Evolutionary conservation across 2,888 invertebrate species (phyloP).

Genomic region (Venusia cambrica): DNA sequence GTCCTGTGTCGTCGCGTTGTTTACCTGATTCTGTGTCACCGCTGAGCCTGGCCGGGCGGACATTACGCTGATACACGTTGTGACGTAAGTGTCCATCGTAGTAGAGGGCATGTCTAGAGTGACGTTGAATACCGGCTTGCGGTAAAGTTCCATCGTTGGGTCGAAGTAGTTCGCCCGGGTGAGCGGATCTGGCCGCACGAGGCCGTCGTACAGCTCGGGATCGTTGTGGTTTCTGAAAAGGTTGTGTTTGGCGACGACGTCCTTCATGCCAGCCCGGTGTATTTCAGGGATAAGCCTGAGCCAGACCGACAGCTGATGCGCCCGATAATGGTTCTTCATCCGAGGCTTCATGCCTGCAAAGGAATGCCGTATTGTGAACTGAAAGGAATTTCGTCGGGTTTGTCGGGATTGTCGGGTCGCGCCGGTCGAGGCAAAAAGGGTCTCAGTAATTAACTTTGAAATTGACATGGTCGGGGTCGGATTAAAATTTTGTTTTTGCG

Average conservation of each 20-base stretch:
- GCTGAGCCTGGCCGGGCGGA: conserved; percentile 83
- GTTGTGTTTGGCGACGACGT: conserved; percentile 93
- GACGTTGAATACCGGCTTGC: conserved; percentile 81
- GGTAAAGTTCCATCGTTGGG: conserved; percentile 82
- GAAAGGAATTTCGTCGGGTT: conserved; percentile 35
- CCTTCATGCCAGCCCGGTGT: conserved; percentile 93
- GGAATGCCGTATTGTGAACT: conserved; percentile 49
- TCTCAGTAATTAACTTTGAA: conserved; percentile 48
- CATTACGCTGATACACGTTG: conserved; percentile 86
- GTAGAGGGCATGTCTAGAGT: conserved; percentile 76
- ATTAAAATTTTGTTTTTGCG: conserved; percentile 39
- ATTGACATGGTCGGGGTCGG: conserved; percentile 42
- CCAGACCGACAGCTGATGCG: conserved; percentile 98
- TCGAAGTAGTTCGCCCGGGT: conserved; percentile 84
- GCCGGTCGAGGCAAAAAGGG: conserved; percentile 38
- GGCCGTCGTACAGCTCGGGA: conserved; percentile 93
- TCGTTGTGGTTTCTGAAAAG: conserved; percentile 95
- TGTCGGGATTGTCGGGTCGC: no score
- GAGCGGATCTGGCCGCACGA: conserved; percentile 91
- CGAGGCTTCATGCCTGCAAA: conserved; percentile 93
- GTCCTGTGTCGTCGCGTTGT: conserved; percentile 87
- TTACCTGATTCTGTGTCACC: conserved; percentile 68
- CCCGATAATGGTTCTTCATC: conserved; percentile 96
- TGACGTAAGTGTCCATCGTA: conserved; percentile 83
- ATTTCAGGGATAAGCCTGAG: conserved; percentile 95